Evolutionary conservation across 37 sponge, comb jelly and placozoan genomes (phyloP).

Genomic region (Haliclona indistincta): DNA sequence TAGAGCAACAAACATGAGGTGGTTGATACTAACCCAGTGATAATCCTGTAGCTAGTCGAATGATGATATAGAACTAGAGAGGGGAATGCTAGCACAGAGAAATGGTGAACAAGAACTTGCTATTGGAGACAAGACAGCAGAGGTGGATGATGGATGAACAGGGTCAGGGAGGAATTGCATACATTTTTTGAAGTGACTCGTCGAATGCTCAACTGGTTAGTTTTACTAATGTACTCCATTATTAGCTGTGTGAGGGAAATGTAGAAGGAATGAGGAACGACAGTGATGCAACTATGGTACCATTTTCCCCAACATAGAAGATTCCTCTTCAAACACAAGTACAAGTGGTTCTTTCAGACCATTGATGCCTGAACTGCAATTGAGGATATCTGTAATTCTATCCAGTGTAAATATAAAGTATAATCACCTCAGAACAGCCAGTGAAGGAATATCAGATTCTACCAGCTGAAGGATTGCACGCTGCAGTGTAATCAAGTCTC

Average conservation of each 20-base stretch:
- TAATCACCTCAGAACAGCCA: too few relatives aligned
- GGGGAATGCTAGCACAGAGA: conserved; percentile 50
- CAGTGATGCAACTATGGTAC: too few relatives aligned
- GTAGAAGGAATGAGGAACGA: too few relatives aligned
- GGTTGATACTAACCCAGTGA: conserved; percentile 29
- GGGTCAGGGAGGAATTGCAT: conserved; percentile 1
- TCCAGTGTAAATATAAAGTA: too few relatives aligned
- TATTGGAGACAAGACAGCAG: not conserved
- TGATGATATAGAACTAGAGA: conserved; percentile 30
- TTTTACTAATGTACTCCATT: conserved; percentile 12
- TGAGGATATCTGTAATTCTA: too few relatives aligned
- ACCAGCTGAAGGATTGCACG: not conserved
- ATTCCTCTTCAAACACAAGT: conserved; percentile 53
- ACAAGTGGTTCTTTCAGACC: conserved; percentile 16
- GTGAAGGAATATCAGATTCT: too few relatives aligned
- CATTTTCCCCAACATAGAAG: conserved; percentile 54
- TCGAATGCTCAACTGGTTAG: not conserved
- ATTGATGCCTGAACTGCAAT: too few relatives aligned
- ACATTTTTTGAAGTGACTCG: conserved; percentile 3
- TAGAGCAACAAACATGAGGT: not conserved
- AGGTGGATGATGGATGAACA: too few relatives aligned
- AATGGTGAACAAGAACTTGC: conserved; percentile 38
- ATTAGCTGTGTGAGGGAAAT: conserved; percentile 21
- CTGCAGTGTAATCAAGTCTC: not conserved
- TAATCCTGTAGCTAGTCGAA: conserved; percentile 16